Evolutionary conservation across 2,888 invertebrate species (phyloP), one percentile per base, ranked within the genome.

Genomic region (Parapristionchus giblindavisi): DNA sequence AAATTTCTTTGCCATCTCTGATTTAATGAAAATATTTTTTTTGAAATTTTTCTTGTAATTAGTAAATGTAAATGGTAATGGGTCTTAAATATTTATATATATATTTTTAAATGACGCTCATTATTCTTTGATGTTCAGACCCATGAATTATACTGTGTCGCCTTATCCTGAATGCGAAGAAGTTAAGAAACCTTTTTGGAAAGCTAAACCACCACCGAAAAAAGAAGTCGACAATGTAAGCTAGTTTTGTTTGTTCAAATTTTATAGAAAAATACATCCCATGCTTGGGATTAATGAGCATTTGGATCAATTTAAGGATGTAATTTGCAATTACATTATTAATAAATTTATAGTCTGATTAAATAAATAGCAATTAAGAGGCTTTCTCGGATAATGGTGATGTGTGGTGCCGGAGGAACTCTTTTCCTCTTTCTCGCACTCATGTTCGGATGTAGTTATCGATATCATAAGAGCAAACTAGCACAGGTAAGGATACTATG

Each of bases 141-240:
- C 11, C 6, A 38, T 40, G n/a, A 17, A 36, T 3, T 56, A 71
- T 21, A 8, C 56, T 0, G 70, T 71, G 21, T 48, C 56, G 17
- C 1, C 27, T 6, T 71, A 71, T 71, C 70, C 70, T 3, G 56
- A 71, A 11, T 71, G 70, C 14, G 56, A 71, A 32, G 2, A 71
- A 32, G n/a, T 71, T 38, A 68, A 68, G 52, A 68, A 68, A 14
- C 17, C 2, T 4, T 11, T 48, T 14, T 3, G 65, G 11, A 24
- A 56, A 8, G 38, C 38, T 17, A 29, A 36, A 4, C 38, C 40
- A 1, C 54, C 34, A 17, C 70, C 48, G 27, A 54, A 71, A 32
- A 38, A 56, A 32, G 36, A 32, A 21, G 3, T 8, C 2, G 29
- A 38, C 40, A 27, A 4, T 21, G 70, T 56, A 6, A 51, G 66